Conservation (phyloP, 2,888 invertebrate species). For the Microchrysa polita region DNA sequence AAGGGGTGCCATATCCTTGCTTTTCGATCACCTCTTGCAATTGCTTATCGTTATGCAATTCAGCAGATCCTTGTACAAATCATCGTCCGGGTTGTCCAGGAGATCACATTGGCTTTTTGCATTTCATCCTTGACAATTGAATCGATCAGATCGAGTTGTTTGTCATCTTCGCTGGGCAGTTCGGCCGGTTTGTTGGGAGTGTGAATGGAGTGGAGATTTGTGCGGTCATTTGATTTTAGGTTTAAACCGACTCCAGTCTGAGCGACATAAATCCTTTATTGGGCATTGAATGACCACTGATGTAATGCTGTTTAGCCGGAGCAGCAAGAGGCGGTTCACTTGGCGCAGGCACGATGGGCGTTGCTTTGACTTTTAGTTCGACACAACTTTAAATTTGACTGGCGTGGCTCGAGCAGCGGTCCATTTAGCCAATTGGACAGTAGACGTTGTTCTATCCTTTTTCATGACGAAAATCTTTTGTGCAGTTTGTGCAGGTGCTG, state of each 20-base stretch:
- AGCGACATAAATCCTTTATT: conserved; percentile 62
- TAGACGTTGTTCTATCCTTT: not conserved
- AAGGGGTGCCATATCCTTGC: conserved; percentile 64
- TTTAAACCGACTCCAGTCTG: conserved; percentile 57
- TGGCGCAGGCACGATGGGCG: too few relatives aligned
- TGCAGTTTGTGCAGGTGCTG: conserved; percentile 47
- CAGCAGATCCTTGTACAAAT: conserved; percentile 76
- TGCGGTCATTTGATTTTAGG: conserved; percentile 60
- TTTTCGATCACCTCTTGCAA: conserved; percentile 78
- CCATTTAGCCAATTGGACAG: not conserved
- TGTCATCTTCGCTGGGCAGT: conserved; percentile 62
- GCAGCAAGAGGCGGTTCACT: not conserved
- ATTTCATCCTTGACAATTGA: conserved; percentile 63
- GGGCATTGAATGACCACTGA: conserved; percentile 47
- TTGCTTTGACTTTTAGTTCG: not conserved
- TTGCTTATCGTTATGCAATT: conserved; percentile 75
- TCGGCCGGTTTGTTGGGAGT: conserved; percentile 62
- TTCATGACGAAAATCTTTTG: conserved; percentile 31
- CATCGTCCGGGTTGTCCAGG: conserved; percentile 70
- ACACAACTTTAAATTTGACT: not conserved
- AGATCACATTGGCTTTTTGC: conserved; percentile 55
- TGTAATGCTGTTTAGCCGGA: not conserved
- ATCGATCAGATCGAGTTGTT: conserved; percentile 63
- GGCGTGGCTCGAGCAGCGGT: not conserved
- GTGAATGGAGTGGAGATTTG: conserved; percentile 63